Percentiles rank a stretch among this genome's conserved stretches.
phyloP scores from a whole-genome alignment of 1,140 invertebrate species.

The Leptopilina clavipes region DNA sequence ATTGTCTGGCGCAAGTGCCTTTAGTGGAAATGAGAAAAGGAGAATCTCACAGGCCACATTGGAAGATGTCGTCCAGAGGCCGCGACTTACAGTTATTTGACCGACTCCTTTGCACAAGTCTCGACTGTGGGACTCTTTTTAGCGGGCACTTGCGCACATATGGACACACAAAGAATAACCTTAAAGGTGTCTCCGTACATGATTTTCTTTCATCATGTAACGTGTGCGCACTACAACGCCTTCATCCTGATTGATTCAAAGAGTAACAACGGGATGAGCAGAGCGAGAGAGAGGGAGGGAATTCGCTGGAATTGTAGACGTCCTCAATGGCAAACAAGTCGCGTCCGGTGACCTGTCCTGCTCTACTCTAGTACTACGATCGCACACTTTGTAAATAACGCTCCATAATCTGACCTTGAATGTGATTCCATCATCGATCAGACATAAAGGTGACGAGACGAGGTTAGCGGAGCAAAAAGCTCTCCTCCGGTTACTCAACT shows the following conservation, averaged over 20 bases:
- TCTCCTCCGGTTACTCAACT: slow-evolving; percentile 23
- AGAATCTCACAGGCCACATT: slow-evolving; percentile 46
- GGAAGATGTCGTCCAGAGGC: slow-evolving; percentile 70
- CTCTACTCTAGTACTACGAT: slow-evolving; percentile 46
- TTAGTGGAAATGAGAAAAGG: slow-evolving; percentile 41
- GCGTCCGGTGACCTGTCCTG: slow-evolving; percentile 52
- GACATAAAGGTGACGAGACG: slow-evolving; percentile 31
- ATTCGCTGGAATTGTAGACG: slow-evolving; percentile 57
- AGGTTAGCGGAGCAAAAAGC: slow-evolving; percentile 14
- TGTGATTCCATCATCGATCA: slow-evolving; percentile 14
- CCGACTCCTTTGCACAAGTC: slow-evolving; percentile 68
- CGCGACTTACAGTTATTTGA: slow-evolving; percentile 74
- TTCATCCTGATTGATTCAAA: slow-evolving; percentile 42
- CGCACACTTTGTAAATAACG: not conserved
- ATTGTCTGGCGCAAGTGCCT: slow-evolving; percentile 22
- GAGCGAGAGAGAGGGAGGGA: not conserved
- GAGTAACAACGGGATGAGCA: slow-evolving; percentile 33
- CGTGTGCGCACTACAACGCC: slow-evolving; percentile 35
- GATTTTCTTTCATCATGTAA: slow-evolving; percentile 44
- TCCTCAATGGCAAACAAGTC: slow-evolving; percentile 45
- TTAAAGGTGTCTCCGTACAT: slow-evolving; percentile 47
- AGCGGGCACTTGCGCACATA: slow-evolving; percentile 47
- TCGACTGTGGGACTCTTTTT: slow-evolving; percentile 19
- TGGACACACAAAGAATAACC: slow-evolving; percentile 50
- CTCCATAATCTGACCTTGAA: slow-evolving; percentile 25